Percentiles rank a stretch among this genome's conserved stretches.
phyloP scores from a whole-genome alignment of 1,140 invertebrate genomes.

The Kradibia gibbosae region DNA sequence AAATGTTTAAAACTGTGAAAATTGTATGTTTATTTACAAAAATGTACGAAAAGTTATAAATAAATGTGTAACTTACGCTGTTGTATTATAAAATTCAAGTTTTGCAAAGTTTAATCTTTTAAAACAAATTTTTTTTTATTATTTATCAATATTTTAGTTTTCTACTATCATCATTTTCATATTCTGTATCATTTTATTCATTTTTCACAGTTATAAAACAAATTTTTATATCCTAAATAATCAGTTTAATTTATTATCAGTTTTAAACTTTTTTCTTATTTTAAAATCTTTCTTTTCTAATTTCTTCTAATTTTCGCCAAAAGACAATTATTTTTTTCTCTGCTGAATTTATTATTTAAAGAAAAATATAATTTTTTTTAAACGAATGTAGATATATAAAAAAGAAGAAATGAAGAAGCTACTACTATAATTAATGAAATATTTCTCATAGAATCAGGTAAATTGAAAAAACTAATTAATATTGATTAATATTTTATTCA shows the following conservation, averaged over 20 bases:
- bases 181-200: constrained; percentile 24
- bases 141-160: constrained; percentile 8
- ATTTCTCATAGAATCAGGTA: too few relatives aligned
- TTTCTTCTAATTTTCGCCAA: constrained; percentile 23
- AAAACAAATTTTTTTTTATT: not conserved
- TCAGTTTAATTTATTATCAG: constrained; percentile 35
- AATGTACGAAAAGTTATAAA: constrained; percentile 47
- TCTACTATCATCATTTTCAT: constrained; percentile 8
- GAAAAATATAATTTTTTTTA: not conserved
- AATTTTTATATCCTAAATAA: not conserved
- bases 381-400: too few relatives aligned
- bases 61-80: constrained; percentile 46
- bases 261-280: constrained; percentile 49
- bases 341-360: not conserved
- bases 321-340: not conserved
- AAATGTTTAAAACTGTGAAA: constrained; percentile 53
- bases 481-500: too few relatives aligned
- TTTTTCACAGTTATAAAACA: constrained; percentile 25
- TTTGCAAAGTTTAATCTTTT: constrained; percentile 2
- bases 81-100: constrained; percentile 37
- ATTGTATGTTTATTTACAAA: constrained; percentile 34
- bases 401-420: too few relatives aligned
- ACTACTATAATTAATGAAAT: too few relatives aligned
- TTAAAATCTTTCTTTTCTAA: constrained; percentile 2
- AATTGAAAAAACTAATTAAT: too few relatives aligned